These are phyloP conservation scores for Eristalis tenax DNA, from an alignment of 2,888 invertebrate species.

Conservation along the genomic window DNA sequence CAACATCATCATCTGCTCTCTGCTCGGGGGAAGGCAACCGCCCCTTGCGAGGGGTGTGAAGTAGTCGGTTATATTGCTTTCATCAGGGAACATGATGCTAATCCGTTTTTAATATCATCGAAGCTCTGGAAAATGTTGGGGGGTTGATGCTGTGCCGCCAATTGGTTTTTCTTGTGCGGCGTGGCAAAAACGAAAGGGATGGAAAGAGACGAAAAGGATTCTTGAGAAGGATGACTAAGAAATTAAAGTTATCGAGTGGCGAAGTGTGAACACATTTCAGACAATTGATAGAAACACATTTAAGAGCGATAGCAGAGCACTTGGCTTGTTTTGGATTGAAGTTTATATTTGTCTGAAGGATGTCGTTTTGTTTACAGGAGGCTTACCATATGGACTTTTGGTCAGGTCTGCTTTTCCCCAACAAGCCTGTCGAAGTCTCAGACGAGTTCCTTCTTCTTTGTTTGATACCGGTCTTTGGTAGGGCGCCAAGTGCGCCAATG, in stretches of 20 bases:
- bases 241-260: background rate
- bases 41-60: background rate
- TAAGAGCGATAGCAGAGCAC: background rate
- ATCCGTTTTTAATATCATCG: slow-evolving; percentile 74
- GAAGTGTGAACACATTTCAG: slow-evolving; percentile 31
- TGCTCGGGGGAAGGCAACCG: background rate
- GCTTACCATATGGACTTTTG: too few species aligned
- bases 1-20: slow-evolving; percentile 57
- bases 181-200: slow-evolving; percentile 9
- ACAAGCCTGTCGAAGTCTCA: too few species aligned
- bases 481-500: too few species aligned
- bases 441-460: too few species aligned
- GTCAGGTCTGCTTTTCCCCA: too few species aligned
- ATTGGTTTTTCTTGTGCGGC: slow-evolving; percentile 46
- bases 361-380: too few species aligned
- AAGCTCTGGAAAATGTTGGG: slow-evolving; percentile 29
- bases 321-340: background rate
- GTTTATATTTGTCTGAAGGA: too few species aligned
- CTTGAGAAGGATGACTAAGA: slow-evolving; percentile 15
- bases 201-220: slow-evolving; percentile 15
- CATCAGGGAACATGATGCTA: slow-evolving; percentile 72
- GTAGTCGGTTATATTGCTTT: slow-evolving; percentile 33
- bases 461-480: too few species aligned
- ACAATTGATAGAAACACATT: background rate
- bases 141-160: slow-evolving; percentile 29